Evolutionary conservation across 2,797 vertebrate genomes (phyloP).

Genomic region (Molossus molossus): DNA sequence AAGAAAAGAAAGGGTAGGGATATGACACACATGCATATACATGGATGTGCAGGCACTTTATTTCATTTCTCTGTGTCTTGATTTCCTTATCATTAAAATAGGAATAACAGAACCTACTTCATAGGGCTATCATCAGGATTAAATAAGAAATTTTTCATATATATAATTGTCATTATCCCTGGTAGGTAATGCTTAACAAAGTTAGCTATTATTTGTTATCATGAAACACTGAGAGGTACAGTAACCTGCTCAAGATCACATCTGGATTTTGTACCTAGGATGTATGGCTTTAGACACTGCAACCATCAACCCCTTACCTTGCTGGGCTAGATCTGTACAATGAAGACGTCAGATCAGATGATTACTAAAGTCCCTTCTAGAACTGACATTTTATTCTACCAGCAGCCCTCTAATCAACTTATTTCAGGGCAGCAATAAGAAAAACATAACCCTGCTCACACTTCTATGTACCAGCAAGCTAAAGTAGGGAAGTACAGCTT

Average conservation of each 20-base stretch:
- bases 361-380: constrained; percentile 11
- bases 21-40: background rate
- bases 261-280: background rate
- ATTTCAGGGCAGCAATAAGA: constrained; percentile 42
- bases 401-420: background rate
- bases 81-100: constrained; percentile 33
- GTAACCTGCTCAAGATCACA: background rate
- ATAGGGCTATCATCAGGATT: background rate
- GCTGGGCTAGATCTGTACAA: background rate
- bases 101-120: background rate
- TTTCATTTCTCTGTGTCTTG: constrained; percentile 18
- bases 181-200: background rate
- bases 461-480: background rate
- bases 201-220: constrained; percentile 25
- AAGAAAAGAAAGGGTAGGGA: background rate
- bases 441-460: background rate
- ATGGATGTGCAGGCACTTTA: background rate
- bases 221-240: constrained; percentile 4
- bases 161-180: constrained; percentile 4
- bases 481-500: background rate
- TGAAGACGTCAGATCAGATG: background rate
- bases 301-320: background rate
- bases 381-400: constrained; percentile 50
- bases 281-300: background rate
- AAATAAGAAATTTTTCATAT: constrained; percentile 35